Evolutionary conservation across 2,113 vertebrate genomes (phyloP).

Genomic region (Lasiurus borealis): DNA sequence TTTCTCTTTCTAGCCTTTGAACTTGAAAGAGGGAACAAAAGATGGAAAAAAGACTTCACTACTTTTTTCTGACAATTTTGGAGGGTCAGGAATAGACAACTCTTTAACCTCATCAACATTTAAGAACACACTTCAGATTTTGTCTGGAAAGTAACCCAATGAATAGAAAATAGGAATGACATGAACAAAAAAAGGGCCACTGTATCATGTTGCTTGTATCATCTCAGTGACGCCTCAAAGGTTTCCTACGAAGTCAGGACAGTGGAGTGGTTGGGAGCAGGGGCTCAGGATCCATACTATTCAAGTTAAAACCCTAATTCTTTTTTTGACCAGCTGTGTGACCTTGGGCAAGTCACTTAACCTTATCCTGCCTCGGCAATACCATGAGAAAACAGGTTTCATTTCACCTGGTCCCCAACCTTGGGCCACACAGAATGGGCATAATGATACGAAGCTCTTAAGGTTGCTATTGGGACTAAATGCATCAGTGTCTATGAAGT

Average conservation of each 20-base stretch:
- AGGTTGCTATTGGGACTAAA: neutral
- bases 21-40: neutral
- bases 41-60: neutral
- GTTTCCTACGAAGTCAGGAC: neutral
- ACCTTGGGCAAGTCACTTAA: neutral
- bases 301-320: neutral
- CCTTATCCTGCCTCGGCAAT: neutral
- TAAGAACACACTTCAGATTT: neutral
- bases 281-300: neutral
- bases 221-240: neutral
- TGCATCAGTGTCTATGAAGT: neutral
- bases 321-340: neutral
- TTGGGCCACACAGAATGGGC: neutral
- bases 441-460: neutral
- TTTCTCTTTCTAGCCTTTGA: constrained; percentile 12
- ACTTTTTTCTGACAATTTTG: neutral
- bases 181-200: neutral
- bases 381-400: too few relatives aligned
- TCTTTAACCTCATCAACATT: constrained; percentile 11
- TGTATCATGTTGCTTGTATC: neutral
- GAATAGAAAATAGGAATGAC: neutral
- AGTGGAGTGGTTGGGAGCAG: neutral
- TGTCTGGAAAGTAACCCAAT: neutral
- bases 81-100: neutral
- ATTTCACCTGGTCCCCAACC: too few relatives aligned